Percentiles rank a stretch among this genome's conserved stretches.
Conservation (phyloP, 2,888 invertebrate genomes). For the Drosophila colorata region DNA sequence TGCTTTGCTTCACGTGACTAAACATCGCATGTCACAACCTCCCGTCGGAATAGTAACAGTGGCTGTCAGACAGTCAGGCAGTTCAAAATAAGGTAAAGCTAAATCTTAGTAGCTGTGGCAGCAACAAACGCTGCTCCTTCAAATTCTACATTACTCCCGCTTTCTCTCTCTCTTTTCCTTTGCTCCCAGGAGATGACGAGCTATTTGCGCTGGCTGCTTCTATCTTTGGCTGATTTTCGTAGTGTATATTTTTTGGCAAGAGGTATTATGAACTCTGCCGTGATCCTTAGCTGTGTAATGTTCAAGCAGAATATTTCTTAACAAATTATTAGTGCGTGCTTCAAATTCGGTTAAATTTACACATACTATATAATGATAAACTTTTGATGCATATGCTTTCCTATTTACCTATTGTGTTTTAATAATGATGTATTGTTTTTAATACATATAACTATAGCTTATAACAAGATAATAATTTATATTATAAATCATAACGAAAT, state of each 20-base stretch:
- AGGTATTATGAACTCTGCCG: not conserved
- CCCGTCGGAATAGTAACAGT: constrained; percentile 35
- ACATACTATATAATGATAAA: no score
- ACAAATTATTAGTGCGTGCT: no score
- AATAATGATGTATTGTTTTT: no score
- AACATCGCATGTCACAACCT: constrained; percentile 27
- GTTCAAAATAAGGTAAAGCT: constrained; percentile 37
- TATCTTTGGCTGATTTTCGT: constrained; percentile 23
- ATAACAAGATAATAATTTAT: no score
- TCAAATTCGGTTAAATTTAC: no score
- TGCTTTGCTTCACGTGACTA: constrained; percentile 20
- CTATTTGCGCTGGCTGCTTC: constrained; percentile 32
- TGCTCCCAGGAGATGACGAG: constrained; percentile 34
- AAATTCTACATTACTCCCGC: not conserved
- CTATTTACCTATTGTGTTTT: no score
- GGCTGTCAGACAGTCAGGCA: constrained; percentile 32
- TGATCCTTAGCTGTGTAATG: not conserved
- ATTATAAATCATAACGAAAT: no score
- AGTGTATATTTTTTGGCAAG: not conserved
- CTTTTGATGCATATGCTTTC: no score
- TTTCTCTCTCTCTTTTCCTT: constrained; percentile 1
- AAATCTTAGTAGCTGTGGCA: constrained; percentile 12
- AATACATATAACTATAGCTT: no score
- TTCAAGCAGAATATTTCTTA: no score
- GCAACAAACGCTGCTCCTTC: not conserved